These are phyloP conservation scores for Aphelinus atriplicis DNA, from an alignment of 1,140 invertebrate species.

Conservation along the genomic window DNA sequence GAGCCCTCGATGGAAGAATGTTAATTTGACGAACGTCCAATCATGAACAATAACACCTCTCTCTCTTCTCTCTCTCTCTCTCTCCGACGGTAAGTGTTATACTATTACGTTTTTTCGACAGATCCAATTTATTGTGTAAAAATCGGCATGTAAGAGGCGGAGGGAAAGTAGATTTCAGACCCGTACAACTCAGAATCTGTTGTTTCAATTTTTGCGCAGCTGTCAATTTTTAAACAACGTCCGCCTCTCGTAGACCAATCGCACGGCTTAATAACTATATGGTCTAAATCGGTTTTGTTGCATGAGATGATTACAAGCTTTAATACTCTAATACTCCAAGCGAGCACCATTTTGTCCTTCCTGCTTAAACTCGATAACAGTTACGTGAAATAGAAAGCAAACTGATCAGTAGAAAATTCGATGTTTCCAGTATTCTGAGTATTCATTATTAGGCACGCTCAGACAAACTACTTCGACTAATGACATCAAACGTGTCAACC, in stretches of 20 bases:
- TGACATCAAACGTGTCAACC: neutral
- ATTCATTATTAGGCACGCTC: too few species aligned
- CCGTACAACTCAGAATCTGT: neutral
- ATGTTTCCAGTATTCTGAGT: too few species aligned
- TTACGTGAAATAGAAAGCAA: too few species aligned
- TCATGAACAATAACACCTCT: neutral
- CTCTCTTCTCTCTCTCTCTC: neutral
- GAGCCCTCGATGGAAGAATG: neutral
- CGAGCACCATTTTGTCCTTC: neutral
- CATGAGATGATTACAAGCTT: neutral
- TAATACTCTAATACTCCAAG: neutral
- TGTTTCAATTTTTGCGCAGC: slow-evolving; percentile 11
- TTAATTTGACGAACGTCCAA: slow-evolving; percentile 20
- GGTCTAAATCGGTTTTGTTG: slow-evolving; percentile 7
- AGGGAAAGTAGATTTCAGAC: too few species aligned
- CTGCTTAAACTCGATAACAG: too few species aligned
- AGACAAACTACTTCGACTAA: neutral
- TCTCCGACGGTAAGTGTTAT: too few species aligned
- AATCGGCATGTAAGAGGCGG: too few species aligned
- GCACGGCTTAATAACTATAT: neutral
- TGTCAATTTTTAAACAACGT: slow-evolving; percentile 8
- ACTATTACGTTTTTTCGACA: too few species aligned
- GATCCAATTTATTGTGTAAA: too few species aligned
- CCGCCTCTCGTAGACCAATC: neutral
- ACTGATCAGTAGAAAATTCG: too few species aligned